A percentile compares a stretch with the other conserved stretches of the same genome.
phyloP scores from a whole-genome alignment of 2,797 vertebrate species.

The Scyliorhinus canicula region DNA sequence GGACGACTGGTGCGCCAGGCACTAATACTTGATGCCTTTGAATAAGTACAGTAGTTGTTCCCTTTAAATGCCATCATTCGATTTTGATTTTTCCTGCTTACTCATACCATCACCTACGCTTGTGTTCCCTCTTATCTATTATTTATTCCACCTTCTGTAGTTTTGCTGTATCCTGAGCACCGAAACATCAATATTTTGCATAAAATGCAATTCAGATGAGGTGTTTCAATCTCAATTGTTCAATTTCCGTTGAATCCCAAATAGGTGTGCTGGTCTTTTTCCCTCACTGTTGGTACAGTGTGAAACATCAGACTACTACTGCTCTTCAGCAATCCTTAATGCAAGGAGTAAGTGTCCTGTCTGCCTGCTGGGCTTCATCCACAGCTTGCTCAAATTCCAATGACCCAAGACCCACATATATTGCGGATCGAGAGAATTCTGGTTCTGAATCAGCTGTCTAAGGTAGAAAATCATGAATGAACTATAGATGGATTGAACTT shows the following conservation, averaged over 20 bases:
- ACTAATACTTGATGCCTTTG: conserved; percentile 21
- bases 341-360: neutral
- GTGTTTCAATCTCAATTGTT: neutral
- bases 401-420: neutral
- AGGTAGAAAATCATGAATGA: neutral
- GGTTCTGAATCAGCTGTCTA: neutral
- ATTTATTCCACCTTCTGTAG: neutral
- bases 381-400: neutral
- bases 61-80: neutral
- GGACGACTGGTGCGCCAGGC: neutral
- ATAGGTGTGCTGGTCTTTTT: neutral
- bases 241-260: neutral
- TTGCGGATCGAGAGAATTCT: neutral
- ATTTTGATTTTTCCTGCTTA: neutral
- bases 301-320: too few relatives aligned
- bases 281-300: neutral
- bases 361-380: neutral
- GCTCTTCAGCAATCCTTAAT: neutral
- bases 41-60: neutral
- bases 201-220: neutral
- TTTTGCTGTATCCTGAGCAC: neutral
- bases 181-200: neutral
- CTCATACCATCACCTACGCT: neutral
- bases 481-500: neutral
- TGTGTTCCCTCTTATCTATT: neutral